Percentiles rank a stretch among this genome's conserved stretches.
Evolutionary conservation across 2,888 invertebrate species (phyloP).

Genomic region (Cancer borealis): DNA sequence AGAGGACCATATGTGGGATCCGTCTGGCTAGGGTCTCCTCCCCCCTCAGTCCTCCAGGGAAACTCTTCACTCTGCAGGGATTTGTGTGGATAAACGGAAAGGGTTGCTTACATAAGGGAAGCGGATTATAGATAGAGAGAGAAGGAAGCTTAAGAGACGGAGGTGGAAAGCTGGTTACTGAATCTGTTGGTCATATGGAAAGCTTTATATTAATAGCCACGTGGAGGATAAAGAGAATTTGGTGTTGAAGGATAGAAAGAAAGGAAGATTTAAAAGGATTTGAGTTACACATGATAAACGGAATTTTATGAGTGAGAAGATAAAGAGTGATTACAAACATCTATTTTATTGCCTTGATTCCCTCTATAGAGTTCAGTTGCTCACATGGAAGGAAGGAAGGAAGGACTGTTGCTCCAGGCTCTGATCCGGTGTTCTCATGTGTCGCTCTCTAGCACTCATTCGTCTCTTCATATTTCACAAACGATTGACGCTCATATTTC

Average conservation of each 20-base stretch:
- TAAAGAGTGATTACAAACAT: too few relatives aligned
- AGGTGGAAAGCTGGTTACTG: background rate
- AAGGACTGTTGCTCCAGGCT: too few relatives aligned
- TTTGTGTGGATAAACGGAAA: background rate
- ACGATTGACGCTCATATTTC: background rate
- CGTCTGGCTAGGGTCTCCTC: constrained; percentile 31
- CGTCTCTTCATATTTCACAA: background rate
- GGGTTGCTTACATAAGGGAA: background rate
- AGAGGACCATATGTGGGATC: constrained; percentile 41
- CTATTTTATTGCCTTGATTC: too few relatives aligned
- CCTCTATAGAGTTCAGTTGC: too few relatives aligned
- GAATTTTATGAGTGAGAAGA: too few relatives aligned
- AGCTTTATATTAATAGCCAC: background rate
- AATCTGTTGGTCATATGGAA: background rate
- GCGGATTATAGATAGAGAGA: background rate
- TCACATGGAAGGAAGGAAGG: too few relatives aligned
- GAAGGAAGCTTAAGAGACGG: background rate
- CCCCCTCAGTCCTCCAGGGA: background rate
- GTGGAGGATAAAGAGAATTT: background rate
- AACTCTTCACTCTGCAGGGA: constrained; percentile 23
- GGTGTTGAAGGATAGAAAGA: background rate
- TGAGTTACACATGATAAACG: too few relatives aligned
- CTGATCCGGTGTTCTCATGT: background rate
- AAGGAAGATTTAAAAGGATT: background rate
- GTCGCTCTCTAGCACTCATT: background rate